Percentiles rank a stretch among this genome's conserved stretches.
Conservation (phyloP, 2,888 invertebrate species). For the Erebia aethiops region DNA sequence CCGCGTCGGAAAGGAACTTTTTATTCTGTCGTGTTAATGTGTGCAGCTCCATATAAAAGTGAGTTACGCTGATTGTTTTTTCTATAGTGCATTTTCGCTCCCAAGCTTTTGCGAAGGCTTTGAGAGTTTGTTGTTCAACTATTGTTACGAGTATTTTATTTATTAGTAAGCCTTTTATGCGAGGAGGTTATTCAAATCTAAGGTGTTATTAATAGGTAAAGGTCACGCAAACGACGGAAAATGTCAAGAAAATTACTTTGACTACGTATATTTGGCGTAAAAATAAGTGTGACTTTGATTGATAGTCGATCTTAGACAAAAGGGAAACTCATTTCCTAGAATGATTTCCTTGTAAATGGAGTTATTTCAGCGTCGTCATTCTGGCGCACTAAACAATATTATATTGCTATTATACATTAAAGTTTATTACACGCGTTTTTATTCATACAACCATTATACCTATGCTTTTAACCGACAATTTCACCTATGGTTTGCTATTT, state of each 20-base stretch:
- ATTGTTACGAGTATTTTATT: too few species aligned
- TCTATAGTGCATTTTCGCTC: too few species aligned
- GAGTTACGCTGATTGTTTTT: not conserved
- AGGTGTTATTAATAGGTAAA: not conserved
- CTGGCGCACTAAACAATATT: not conserved
- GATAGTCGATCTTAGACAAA: constrained; percentile 15
- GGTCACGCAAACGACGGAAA: constrained; percentile 6
- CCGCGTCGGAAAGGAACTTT: too few species aligned
- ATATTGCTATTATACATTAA: constrained; percentile 2
- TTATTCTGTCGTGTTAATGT: too few species aligned
- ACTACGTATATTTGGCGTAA: not conserved
- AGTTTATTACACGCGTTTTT: constrained; percentile 5
- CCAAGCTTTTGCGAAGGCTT: too few species aligned
- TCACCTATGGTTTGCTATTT: not conserved
- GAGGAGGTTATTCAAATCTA: not conserved
- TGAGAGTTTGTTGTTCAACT: too few species aligned
- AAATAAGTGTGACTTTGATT: constrained; percentile 13
- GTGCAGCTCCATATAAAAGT: too few species aligned
- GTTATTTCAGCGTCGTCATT: constrained; percentile 3
- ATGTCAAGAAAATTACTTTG: not conserved
- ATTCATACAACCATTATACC: not conserved
- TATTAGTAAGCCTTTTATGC: too few species aligned
- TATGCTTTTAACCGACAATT: not conserved
- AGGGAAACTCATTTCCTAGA: constrained; percentile 13
- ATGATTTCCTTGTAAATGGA: not conserved